A percentile compares a stretch with the other conserved stretches of the same genome.
phyloP scores from a whole-genome alignment of 2,797 vertebrate genomes.

The Harpagifer antarcticus region DNA sequence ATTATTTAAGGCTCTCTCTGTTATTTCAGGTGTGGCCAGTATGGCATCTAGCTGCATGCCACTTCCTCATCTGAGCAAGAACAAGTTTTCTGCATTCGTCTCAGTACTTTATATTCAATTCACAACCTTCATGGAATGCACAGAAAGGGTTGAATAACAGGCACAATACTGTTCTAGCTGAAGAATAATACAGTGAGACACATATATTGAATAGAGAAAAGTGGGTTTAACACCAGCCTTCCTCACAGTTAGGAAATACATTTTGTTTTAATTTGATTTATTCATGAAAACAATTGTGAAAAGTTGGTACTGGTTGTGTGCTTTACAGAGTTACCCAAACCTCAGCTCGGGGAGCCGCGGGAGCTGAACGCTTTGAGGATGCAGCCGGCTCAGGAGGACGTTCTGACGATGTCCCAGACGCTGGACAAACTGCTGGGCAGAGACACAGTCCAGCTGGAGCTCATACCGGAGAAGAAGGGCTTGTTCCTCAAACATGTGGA shows the following conservation, averaged over 20 bases:
- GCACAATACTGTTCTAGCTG: slow-evolving; percentile 2
- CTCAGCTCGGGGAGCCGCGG: slow-evolving; percentile 83
- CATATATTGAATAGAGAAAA: slow-evolving; percentile 13
- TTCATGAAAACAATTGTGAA: slow-evolving; percentile 55
- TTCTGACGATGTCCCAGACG: slow-evolving; percentile 88
- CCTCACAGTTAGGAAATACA: slow-evolving; percentile 38
- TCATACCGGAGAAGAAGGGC: slow-evolving; percentile 98
- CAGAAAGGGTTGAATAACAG: slow-evolving; percentile 39
- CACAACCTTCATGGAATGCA: slow-evolving; percentile 59
- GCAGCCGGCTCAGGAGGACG: slow-evolving; percentile 89
- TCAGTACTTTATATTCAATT: slow-evolving; percentile 49
- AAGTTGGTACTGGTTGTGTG: slow-evolving; percentile 34
- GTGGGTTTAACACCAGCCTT: slow-evolving; percentile 48
- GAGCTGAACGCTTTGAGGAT: slow-evolving; percentile 84
- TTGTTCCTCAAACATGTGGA: slow-evolving; percentile 99
- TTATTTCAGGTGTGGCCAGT: slow-evolving; percentile 83
- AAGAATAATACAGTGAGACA: slow-evolving; percentile 29
- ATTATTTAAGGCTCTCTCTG: slow-evolving; percentile 73
- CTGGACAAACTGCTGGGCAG: slow-evolving; percentile 89
- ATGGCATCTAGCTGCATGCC: slow-evolving; percentile 63
- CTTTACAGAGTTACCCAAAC: slow-evolving; percentile 86
- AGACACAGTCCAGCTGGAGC: slow-evolving; percentile 92
- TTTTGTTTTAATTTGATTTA: slow-evolving; percentile 22
- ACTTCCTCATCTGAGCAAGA: slow-evolving; percentile 61
- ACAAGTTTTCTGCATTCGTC: slow-evolving; percentile 58